Conservation (phyloP, 1,140 invertebrate genomes). For the Caenorhabditis latens region DNA sequence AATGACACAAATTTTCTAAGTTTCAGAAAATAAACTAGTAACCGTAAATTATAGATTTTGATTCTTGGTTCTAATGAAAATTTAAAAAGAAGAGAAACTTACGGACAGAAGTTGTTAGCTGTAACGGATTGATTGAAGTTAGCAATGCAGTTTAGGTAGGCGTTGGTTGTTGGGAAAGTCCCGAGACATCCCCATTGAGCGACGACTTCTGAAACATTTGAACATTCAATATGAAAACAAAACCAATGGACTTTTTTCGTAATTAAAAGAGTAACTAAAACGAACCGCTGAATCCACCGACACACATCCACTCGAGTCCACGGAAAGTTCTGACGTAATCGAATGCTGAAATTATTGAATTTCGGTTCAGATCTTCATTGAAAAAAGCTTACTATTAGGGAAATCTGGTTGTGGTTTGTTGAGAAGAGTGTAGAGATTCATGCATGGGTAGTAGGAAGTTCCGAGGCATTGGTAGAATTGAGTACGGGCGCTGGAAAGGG, state of each 20-base stretch:
- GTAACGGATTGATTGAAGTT: slow-evolving; percentile 50
- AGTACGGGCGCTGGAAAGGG: slow-evolving; percentile 50
- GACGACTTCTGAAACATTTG: slow-evolving; percentile 53
- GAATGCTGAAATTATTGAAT: slow-evolving; percentile 48
- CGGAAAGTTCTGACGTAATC: slow-evolving; percentile 58
- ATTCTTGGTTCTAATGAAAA: too few species aligned
- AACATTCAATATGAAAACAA: background rate
- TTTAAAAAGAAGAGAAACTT: background rate
- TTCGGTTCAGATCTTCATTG: background rate
- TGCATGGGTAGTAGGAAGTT: slow-evolving; percentile 57
- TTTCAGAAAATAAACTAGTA: too few species aligned
- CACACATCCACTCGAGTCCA: slow-evolving; percentile 58
- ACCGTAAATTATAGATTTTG: too few species aligned
- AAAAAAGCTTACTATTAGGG: background rate
- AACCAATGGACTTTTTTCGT: too few species aligned
- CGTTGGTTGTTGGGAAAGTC: slow-evolving; percentile 12
- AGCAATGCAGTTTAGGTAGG: slow-evolving; percentile 29
- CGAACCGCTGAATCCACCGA: slow-evolving; percentile 56
- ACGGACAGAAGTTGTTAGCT: slow-evolving; percentile 57
- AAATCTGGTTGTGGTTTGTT: slow-evolving; percentile 58
- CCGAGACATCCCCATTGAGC: slow-evolving; percentile 44
- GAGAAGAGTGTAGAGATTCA: slow-evolving; percentile 58
- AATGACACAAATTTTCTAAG: too few species aligned
- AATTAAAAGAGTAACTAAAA: background rate
- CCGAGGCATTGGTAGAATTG: slow-evolving; percentile 62